phyloP scores from a whole-genome alignment of 2,113 vertebrate genomes.

The Montifringilla adamsi region DNA sequence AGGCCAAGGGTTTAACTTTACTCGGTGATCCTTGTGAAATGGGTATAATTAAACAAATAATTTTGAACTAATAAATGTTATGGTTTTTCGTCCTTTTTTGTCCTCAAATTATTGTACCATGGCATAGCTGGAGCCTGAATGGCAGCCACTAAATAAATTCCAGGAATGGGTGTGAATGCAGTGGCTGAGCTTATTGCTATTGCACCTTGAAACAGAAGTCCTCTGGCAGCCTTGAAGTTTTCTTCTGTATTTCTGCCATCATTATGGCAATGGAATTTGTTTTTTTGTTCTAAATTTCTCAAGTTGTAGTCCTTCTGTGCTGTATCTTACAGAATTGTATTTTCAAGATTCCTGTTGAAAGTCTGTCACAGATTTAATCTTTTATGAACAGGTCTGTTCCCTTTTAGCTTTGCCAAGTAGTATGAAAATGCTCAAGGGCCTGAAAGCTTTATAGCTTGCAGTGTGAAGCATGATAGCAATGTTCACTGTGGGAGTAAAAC shows the following conservation, averaged over 20 bases:
- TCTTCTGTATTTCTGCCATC: neutral
- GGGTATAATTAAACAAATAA: neutral
- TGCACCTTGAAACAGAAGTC: neutral
- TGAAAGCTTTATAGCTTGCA: neutral
- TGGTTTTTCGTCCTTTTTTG: neutral
- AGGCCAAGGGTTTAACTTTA: neutral
- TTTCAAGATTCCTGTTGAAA: neutral
- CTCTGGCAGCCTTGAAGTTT: neutral
- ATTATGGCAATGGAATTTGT: neutral
- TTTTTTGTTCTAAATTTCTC: neutral
- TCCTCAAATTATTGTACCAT: neutral
- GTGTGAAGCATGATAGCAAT: fast-evolving
- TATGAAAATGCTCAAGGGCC: neutral
- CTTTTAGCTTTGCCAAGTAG: neutral
- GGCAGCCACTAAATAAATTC: neutral
- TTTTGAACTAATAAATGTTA: neutral
- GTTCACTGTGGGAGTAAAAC: neutral
- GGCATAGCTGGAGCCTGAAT: neutral
- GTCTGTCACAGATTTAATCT: neutral
- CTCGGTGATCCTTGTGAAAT: neutral
- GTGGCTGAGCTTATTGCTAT: neutral
- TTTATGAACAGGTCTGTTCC: neutral
- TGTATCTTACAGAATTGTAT: neutral
- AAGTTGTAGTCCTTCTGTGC: neutral
- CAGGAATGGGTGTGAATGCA: neutral